Conservation (phyloP, 2,888 invertebrate genomes). For the Hoplodrina ambigua region DNA sequence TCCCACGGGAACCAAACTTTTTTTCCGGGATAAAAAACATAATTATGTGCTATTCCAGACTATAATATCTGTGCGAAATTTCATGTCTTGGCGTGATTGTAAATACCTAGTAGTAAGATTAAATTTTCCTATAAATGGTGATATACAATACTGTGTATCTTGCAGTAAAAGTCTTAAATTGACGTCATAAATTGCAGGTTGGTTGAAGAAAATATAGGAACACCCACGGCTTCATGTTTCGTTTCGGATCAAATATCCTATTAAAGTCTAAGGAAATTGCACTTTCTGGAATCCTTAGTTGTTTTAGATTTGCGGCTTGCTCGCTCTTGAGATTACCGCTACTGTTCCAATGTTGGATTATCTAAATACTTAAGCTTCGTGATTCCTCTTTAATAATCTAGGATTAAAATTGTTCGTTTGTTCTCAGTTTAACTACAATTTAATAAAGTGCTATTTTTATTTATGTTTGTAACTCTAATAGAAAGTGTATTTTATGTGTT, state of each 20-base stretch:
- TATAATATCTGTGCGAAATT: too few species aligned
- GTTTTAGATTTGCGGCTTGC: conserved; percentile 31
- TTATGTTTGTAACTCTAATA: conserved; percentile 33
- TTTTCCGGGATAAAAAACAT: too few species aligned
- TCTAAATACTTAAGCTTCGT: conserved; percentile 31
- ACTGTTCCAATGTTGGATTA: conserved; percentile 33
- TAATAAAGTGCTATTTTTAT: conserved; percentile 29
- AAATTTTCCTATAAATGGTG: conserved; percentile 11
- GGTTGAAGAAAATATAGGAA: conserved; percentile 19
- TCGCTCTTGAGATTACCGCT: conserved; percentile 35
- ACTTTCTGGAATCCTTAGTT: conserved; percentile 44
- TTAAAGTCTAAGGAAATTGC: conserved; percentile 63
- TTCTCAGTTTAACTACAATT: conserved; percentile 29
- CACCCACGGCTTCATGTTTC: conserved; percentile 28
- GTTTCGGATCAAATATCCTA: conserved; percentile 69
- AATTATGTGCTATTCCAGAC: too few species aligned
- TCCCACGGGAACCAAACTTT: too few species aligned
- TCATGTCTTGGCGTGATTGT: too few species aligned
- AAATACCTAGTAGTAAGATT: neutral
- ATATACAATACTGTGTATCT: conserved; percentile 12
- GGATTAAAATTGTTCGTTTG: conserved; percentile 22
- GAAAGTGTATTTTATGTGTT: conserved; percentile 25
- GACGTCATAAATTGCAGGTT: conserved; percentile 11
- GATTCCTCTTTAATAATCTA: conserved; percentile 32
- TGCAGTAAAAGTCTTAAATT: conserved; percentile 14